These are phyloP conservation scores for Carapus acus DNA, from an alignment of 2,797 vertebrate genomes.

Conservation along the genomic window DNA sequence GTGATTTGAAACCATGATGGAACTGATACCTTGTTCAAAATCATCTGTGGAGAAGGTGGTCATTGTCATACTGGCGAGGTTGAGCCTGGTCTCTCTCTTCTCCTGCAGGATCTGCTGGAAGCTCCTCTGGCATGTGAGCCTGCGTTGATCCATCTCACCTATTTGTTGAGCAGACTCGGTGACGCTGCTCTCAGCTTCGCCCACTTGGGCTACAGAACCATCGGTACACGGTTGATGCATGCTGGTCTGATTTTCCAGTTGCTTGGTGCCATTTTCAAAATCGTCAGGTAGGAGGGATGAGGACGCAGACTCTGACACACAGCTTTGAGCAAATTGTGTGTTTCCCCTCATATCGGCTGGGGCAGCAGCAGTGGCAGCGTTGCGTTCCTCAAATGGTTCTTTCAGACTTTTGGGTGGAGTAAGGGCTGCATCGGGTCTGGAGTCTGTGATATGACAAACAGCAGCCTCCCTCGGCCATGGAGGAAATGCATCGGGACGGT, in stretches of 20 bases:
- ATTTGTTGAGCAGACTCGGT: conserved; percentile 35
- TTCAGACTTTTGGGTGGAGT: conserved; percentile 33
- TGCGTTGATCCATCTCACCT: conserved; percentile 77
- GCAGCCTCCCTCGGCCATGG: conserved; percentile 15
- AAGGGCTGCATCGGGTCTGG: conserved; percentile 19
- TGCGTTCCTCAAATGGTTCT: conserved; percentile 15
- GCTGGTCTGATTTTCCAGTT: conserved; percentile 3
- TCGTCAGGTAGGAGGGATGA: conserved; percentile 48
- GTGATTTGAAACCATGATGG: background rate
- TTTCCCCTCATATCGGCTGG: conserved; percentile 15
- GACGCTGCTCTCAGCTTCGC: conserved; percentile 29
- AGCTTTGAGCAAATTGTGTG: conserved; percentile 54
- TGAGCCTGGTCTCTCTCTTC: conserved; percentile 84
- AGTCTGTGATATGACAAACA: conserved; percentile 16
- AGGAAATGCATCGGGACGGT: conserved; percentile 21
- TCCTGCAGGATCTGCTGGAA: conserved; percentile 90
- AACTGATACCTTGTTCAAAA: conserved; percentile 64
- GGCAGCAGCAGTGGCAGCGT: conserved; percentile 4
- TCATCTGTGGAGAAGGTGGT: conserved; percentile 79
- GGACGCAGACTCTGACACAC: conserved; percentile 55
- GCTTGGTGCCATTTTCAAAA: conserved; percentile 23
- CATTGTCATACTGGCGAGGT: conserved; percentile 78
- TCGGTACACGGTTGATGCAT: conserved; percentile 18
- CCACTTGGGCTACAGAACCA: background rate
- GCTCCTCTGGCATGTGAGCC: conserved; percentile 83